Evolutionary conservation across 2,888 invertebrate genomes (phyloP).

Genomic region (Lasioglossum malachurum): DNA sequence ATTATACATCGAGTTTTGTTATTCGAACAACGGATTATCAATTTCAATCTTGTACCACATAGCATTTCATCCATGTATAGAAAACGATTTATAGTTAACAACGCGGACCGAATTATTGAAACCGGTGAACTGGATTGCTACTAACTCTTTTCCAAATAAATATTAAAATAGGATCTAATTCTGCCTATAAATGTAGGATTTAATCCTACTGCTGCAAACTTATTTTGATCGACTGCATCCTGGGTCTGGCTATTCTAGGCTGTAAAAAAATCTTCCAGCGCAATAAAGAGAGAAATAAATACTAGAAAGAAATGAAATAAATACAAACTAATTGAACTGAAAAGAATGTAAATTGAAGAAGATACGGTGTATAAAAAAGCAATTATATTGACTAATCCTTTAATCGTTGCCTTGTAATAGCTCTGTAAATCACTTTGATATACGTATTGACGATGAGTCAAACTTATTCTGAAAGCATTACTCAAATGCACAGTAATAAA

Average conservation of each 20-base stretch:
- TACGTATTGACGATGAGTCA: neutral
- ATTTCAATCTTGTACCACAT: no score
- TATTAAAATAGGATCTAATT: neutral
- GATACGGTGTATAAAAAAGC: neutral
- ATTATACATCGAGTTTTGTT: no score
- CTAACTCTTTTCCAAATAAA: neutral
- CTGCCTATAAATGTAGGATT: neutral
- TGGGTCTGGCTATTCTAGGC: no score
- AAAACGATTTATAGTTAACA: neutral
- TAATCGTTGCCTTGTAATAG: neutral
- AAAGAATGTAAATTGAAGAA: no score
- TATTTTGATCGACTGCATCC: no score
- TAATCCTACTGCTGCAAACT: no score
- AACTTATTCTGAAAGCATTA: neutral
- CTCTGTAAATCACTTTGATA: constrained; percentile 17
- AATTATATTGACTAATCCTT: neutral
- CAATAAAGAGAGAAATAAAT: no score
- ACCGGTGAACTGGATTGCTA: neutral
- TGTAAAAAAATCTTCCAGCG: no score
- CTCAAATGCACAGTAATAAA: neutral
- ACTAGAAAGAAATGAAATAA: no score
- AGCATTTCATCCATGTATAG: no score
- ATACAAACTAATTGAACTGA: no score
- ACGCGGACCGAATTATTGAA: neutral
- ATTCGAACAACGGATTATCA: no score